Evolutionary conservation across 2,113 vertebrate genomes (phyloP), one percentile per base, ranked within the genome.

Genomic region (Gnathonemus echidnorhynchus): DNA sequence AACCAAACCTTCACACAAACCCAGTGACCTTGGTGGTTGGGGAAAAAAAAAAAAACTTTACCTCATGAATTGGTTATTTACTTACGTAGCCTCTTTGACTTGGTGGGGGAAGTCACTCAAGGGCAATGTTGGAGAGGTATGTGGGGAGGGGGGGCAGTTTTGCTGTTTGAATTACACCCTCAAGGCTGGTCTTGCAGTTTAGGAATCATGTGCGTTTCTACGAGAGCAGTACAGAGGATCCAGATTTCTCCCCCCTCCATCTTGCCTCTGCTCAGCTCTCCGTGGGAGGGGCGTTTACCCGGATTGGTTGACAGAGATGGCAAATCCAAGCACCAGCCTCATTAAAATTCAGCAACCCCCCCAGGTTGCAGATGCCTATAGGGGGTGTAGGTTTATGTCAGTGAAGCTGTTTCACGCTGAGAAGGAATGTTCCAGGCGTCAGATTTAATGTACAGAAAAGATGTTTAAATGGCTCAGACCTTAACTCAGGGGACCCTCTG

Each of bases 1-100:
- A 86, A 93, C 92, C 93, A 95, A 94, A 92, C 93, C 93, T 91
- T 92, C 70, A 92, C 90, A 70, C 93, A 94, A 94, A 95, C 95
- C 91, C 93, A 91, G 31, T 93, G 95, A 94, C 94, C 94, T 94
- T 93, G 92, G 93, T 92, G 91, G 56, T 84, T 1, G 45, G 49
- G 15, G 11, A 1, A 15, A 89, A 91, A 91, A 89, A 90, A 91
- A 91, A 89, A 53, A 86, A 50, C 90, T 91, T 91, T 39, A 86
- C 93, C 91, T 91, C 91, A 90, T 90, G 50, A 87, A 91, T 92
- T 92, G 91, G 91, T 93, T 93, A 93, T 93, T 92, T 92, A 93
- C 93, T 94, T 92, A 92, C 93, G 93, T 95, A 93, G 95, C 95
- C 93, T 88, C 19, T 66, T 92, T 90, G 93, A 94, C 86, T 50